phyloP scores from a whole-genome alignment of 2,113 vertebrate species.

The Mustelus asterias region DNA sequence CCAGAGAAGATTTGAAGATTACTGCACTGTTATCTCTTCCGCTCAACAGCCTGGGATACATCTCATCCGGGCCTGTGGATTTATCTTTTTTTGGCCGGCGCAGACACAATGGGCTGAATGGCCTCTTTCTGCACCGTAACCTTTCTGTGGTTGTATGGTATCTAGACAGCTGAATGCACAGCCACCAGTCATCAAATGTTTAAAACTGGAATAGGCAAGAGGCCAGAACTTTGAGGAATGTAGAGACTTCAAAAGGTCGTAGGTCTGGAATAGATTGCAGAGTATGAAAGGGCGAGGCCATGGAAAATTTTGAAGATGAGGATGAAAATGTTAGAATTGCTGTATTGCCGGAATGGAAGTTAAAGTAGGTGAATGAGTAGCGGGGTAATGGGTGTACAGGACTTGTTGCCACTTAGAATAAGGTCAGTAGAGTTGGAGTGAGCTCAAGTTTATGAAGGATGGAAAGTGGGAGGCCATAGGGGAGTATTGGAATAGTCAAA shows the following conservation, averaged over 20 bases:
- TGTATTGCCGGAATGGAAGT: not conserved
- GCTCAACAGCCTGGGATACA: too few species aligned
- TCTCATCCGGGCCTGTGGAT: too few species aligned
- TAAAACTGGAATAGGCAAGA: not conserved
- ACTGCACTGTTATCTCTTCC: too few species aligned
- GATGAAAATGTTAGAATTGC: not conserved
- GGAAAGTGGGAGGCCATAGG: not conserved
- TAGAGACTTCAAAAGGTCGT: not conserved
- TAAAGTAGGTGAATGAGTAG: not conserved
- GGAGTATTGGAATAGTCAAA: not conserved
- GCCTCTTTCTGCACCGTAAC: too few species aligned
- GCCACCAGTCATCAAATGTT: not conserved
- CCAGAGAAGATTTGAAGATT: too few species aligned
- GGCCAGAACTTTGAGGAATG: too few species aligned
- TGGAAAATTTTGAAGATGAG: not conserved
- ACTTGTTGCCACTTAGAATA: not conserved
- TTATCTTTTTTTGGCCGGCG: too few species aligned
- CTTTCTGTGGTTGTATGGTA: too few species aligned
- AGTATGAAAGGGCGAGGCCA: not conserved
- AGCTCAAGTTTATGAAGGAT: not conserved
- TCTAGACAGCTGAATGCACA: too few species aligned
- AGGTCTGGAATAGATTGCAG: not conserved
- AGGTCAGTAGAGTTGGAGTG: not conserved
- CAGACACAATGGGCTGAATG: too few species aligned
- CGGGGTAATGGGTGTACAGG: not conserved